phyloP scores from a whole-genome alignment of 1,140 invertebrate genomes.

The Scaptomyza montana region DNA sequence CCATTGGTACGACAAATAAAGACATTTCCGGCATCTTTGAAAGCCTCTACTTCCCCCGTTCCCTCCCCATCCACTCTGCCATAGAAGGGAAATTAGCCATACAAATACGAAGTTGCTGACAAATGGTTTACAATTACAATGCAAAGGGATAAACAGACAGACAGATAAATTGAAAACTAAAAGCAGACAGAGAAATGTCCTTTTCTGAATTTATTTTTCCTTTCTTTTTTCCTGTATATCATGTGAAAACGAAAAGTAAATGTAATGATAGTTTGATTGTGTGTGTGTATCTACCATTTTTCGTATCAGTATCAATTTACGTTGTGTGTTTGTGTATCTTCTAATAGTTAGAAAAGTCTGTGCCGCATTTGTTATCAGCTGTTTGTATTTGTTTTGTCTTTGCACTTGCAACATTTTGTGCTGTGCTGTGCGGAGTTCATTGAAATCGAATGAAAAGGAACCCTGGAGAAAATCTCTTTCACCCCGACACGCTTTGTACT shows the following conservation, averaged over 20 bases:
- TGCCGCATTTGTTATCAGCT: slow-evolving; percentile 72
- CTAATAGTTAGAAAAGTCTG: slow-evolving; percentile 43
- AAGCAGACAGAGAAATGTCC: slow-evolving; percentile 55
- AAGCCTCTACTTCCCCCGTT: slow-evolving; percentile 10
- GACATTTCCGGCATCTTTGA: slow-evolving; percentile 67
- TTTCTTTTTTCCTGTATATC: not conserved
- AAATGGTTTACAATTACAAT: slow-evolving; percentile 78
- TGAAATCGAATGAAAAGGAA: slow-evolving; percentile 70
- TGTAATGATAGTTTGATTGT: slow-evolving; percentile 45
- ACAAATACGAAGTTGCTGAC: slow-evolving; percentile 68
- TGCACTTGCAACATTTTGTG: slow-evolving; percentile 68
- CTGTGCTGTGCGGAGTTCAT: slow-evolving; percentile 53
- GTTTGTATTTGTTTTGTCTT: slow-evolving; percentile 66
- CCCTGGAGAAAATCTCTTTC: slow-evolving; percentile 67
- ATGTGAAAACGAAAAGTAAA: slow-evolving; percentile 47
- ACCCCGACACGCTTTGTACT: slow-evolving; percentile 67
- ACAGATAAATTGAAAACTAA: slow-evolving; percentile 37
- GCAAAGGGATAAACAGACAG: slow-evolving; percentile 47
- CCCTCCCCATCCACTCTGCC: not conserved
- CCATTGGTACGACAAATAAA: slow-evolving; percentile 65
- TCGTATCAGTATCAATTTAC: slow-evolving; percentile 34
- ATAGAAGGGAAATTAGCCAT: slow-evolving; percentile 57
- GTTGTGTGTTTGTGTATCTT: slow-evolving; percentile 43
- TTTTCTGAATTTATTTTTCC: slow-evolving; percentile 13
- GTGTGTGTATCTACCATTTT: slow-evolving; percentile 14